These are phyloP conservation scores for Saxicola maurus DNA, from an alignment of 2,797 vertebrate species.

Conservation along the genomic window DNA sequence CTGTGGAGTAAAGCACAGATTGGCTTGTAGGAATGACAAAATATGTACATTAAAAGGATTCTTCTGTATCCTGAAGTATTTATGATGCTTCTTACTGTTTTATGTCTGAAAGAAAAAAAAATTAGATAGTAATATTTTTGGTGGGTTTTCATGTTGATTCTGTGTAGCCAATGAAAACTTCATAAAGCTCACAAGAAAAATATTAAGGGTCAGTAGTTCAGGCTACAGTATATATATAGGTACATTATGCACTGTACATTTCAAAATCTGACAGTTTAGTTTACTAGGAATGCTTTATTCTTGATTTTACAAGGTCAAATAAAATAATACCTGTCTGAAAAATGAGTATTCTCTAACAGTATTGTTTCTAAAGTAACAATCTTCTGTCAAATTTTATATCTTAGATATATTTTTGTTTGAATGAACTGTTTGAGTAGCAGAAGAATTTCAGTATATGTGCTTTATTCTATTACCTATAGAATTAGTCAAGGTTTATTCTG, in stretches of 20 bases:
- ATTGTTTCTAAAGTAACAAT: not conserved
- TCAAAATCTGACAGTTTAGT: not conserved
- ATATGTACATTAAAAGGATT: not conserved
- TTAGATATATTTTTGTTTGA: not conserved
- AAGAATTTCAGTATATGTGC: not conserved
- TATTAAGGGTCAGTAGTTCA: constrained; percentile 10
- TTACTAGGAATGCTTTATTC: not conserved
- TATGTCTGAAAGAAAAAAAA: not conserved
- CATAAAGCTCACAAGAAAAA: not conserved
- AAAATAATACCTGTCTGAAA: not conserved
- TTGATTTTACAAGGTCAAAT: not conserved
- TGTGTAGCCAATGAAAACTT: constrained; percentile 17
- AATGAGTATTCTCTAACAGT: not conserved
- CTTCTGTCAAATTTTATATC: not conserved
- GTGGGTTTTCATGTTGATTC: not conserved
- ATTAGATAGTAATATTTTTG: not conserved
- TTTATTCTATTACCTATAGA: not conserved
- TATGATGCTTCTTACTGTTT: not conserved
- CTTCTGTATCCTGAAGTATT: not conserved
- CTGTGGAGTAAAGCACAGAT: not conserved
- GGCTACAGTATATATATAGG: not conserved
- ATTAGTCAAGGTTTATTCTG: not conserved
- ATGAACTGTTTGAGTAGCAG: not conserved
- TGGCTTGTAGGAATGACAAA: not conserved
- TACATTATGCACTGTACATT: not conserved